Conservation (phyloP, 92 coral and sea anemone genomes). For the Ricordea florida region DNA sequence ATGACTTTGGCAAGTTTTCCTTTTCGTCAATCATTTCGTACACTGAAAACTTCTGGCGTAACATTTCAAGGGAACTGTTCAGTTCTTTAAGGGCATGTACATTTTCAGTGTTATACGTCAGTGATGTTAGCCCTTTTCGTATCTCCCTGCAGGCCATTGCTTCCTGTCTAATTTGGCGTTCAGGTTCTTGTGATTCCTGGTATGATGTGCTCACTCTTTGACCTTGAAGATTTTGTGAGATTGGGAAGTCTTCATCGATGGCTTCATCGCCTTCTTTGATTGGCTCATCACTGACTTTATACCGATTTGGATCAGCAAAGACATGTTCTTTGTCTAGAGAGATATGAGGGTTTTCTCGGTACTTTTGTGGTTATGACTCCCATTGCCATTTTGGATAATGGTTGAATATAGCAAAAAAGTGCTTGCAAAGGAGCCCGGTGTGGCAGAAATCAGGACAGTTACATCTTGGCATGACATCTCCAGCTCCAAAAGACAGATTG, state of each 20-base stretch:
- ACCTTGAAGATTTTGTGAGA: neutral
- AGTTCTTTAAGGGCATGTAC: conserved; percentile 4
- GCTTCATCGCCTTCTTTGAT: too few relatives aligned
- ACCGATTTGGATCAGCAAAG: neutral
- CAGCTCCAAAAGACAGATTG: conserved; percentile 32
- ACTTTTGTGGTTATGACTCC: conserved; percentile 33
- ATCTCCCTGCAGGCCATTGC: conserved; percentile 34
- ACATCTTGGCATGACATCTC: conserved; percentile 3
- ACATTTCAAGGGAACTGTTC: conserved; percentile 5
- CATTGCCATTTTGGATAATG: conserved; percentile 45
- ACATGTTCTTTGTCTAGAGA: conserved; percentile 15
- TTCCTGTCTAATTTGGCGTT: conserved; percentile 9
- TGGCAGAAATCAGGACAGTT: neutral
- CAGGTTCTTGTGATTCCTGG: neutral
- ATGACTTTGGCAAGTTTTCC: neutral
- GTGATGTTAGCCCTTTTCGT: conserved; percentile 13
- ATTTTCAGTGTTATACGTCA: conserved; percentile 35
- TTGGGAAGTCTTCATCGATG: neutral
- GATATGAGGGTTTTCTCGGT: conserved; percentile 10
- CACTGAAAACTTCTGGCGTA: conserved; percentile 22
- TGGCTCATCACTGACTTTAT: neutral
- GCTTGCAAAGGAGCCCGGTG: conserved; percentile 30
- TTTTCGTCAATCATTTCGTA: conserved; percentile 28
- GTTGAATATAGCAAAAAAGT: conserved; percentile 30
- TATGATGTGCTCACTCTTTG: neutral